Conservation (phyloP, 2,888 invertebrate genomes). For the Drosophila algonquin region DNA sequence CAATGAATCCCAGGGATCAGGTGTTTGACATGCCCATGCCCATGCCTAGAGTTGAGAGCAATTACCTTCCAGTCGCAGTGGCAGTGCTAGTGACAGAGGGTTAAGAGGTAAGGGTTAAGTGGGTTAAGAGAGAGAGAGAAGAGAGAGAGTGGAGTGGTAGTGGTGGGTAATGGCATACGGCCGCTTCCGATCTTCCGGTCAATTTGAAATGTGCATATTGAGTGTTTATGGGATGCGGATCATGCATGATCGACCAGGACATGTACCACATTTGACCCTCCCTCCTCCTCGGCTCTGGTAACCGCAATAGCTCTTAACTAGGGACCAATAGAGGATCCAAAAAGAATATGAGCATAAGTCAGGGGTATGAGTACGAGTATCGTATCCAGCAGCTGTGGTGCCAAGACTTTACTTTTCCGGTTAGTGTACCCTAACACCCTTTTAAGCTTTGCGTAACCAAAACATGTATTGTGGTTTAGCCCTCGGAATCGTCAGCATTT, state of each 20-base stretch:
- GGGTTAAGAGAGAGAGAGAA: conserved; percentile 20
- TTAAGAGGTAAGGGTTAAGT: conserved; percentile 29
- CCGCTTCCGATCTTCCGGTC: conserved; percentile 66
- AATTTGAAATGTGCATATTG: conserved; percentile 71
- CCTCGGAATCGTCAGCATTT: no score
- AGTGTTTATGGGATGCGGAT: conserved; percentile 75
- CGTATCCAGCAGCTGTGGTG: no score
- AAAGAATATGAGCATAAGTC: no score
- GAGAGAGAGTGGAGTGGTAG: neutral
- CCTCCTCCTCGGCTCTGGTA: neutral
- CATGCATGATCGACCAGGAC: conserved; percentile 65
- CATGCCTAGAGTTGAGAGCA: conserved; percentile 35
- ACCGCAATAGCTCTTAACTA: conserved; percentile 17
- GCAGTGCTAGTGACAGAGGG: conserved; percentile 5
- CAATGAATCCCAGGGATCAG: conserved; percentile 78
- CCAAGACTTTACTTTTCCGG: no score
- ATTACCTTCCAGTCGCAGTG: conserved; percentile 46
- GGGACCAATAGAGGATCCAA: no score
- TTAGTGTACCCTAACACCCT: no score
- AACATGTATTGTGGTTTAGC: no score
- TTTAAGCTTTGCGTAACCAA: no score
- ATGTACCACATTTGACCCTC: conserved; percentile 34
- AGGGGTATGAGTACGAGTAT: no score
- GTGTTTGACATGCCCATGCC: conserved; percentile 72
- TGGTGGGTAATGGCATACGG: conserved; percentile 2